Conservation (phyloP, 2,113 vertebrate genomes). For the Plecturocebus donacophilus region DNA sequence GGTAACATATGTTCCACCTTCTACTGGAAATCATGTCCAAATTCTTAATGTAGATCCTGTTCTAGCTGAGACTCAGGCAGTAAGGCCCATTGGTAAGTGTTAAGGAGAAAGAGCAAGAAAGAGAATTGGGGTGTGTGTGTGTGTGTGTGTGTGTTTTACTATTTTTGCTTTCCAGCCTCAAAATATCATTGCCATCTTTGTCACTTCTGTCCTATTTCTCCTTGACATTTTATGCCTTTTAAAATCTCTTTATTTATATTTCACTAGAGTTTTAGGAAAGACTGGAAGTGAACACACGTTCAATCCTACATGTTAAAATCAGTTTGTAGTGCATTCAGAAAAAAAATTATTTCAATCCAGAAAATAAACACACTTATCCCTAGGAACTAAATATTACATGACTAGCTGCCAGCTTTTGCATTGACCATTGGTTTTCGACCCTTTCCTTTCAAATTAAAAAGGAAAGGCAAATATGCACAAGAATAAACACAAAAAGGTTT, state of each 20-base stretch:
- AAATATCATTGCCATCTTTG: slow-evolving; percentile 57
- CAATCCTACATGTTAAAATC: neutral
- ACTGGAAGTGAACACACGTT: neutral
- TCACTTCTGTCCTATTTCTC: slow-evolving; percentile 33
- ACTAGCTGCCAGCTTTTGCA: neutral
- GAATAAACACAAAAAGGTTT: neutral
- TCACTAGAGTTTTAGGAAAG: slow-evolving; percentile 1
- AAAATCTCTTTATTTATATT: slow-evolving; percentile 52
- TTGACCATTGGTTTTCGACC: neutral
- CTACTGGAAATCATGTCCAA: neutral
- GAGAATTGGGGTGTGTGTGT: neutral
- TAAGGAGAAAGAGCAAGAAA: neutral
- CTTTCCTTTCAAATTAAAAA: neutral
- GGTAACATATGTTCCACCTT: neutral
- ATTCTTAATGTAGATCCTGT: neutral
- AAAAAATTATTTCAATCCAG: neutral
- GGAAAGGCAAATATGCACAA: neutral
- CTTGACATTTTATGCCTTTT: slow-evolving; percentile 62
- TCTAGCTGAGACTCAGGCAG: neutral
- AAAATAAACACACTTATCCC: slow-evolving; percentile 7
- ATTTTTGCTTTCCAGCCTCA: slow-evolving; percentile 32
- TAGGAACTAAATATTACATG: neutral
- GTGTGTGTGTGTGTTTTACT: neutral
- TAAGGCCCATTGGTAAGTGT: neutral
- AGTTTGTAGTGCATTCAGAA: neutral